Base-by-base conservation (phyloP, 2,797 vertebrate genomes). In the Buphagus erythrorhynchus region DNA sequence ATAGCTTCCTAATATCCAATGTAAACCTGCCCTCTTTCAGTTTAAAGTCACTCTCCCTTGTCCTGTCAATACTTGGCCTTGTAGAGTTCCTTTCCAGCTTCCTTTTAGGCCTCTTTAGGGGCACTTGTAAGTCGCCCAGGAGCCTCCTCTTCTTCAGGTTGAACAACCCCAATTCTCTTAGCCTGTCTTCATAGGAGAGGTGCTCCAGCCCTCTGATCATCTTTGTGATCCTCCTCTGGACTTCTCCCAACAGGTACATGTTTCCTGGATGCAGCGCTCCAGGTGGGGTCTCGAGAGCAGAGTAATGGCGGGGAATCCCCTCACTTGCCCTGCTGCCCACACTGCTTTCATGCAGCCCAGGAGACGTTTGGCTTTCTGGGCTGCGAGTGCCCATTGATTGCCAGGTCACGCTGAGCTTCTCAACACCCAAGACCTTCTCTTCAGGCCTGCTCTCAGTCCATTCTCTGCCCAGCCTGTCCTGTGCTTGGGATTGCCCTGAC, bases 281-380 rank as follows among this genome's bases (percentile, higher is more conserved):
- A 49, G 11, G 3, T 29, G 48, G 16, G 16, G 7, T 82, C 55
- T 62, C 49, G 13, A 49, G 48, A 55, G 16, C 35, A 36, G 22
- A 36, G 22, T 36, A n/a, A 10, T 17, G 31, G 12, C 16, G 24
- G 2, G 5, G 5, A 52, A 54, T 46, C 21, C 0, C 14, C 22
- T 88, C 40, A 6, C 3, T 74, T 4, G 0, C 10, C 16, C 24
- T 66, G 61, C 45, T 73, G 25, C 2, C 38, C 36, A 26, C 0
- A 1, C 5, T 52, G 26, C 31, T 59, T 80, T 77, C 5, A 6
- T 46, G 61, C 15, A 67, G 17, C 25, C 12, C 10, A 13, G 54
- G 29, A 19, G 25, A 22, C 0, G 0, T 52, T 40, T 73, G 45
- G 10, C 54, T 54, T 67, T 54, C 61, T 31, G 33, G 1, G 21